phyloP scores from a whole-genome alignment of 2,888 invertebrate species.

The Drosophila seclusa region DNA sequence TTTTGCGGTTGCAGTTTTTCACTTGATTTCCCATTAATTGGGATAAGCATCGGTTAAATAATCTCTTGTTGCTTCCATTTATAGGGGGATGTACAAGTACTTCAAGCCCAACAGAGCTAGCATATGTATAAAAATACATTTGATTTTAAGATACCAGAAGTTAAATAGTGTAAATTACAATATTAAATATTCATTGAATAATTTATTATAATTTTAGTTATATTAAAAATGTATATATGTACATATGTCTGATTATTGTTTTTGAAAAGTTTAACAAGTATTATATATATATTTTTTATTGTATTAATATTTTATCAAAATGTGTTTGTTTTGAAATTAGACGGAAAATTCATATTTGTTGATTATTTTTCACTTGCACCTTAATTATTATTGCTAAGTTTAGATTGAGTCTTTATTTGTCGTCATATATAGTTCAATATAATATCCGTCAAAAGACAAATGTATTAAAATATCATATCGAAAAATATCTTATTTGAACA shows the following conservation, averaged over 20 bases:
- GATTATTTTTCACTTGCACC: not conserved
- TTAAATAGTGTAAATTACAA: not conserved
- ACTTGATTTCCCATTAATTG: constrained; percentile 64
- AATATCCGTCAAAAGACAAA: not conserved
- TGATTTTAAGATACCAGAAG: not conserved
- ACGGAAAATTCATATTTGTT: not conserved
- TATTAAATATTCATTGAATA: not conserved
- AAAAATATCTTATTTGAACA: not conserved
- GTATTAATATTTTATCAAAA: not conserved
- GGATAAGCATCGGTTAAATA: constrained; percentile 57
- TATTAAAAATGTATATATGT: not conserved
- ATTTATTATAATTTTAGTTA: not conserved
- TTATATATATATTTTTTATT: not conserved
- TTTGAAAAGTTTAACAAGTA: too few species aligned
- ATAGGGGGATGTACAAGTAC: not conserved
- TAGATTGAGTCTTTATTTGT: not conserved
- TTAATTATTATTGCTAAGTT: not conserved
- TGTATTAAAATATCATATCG: not conserved
- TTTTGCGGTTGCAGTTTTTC: constrained; percentile 48
- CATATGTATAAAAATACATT: constrained; percentile 2
- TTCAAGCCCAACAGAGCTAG: not conserved
- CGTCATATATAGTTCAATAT: not conserved
- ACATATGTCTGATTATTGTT: not conserved
- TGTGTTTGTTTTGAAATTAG: not conserved
- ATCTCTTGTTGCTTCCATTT: constrained; percentile 7